Evolutionary conservation across 1,140 invertebrate species (phyloP), one percentile per base, ranked within the genome.

Genomic region (Chrysomallon squamiferum): DNA sequence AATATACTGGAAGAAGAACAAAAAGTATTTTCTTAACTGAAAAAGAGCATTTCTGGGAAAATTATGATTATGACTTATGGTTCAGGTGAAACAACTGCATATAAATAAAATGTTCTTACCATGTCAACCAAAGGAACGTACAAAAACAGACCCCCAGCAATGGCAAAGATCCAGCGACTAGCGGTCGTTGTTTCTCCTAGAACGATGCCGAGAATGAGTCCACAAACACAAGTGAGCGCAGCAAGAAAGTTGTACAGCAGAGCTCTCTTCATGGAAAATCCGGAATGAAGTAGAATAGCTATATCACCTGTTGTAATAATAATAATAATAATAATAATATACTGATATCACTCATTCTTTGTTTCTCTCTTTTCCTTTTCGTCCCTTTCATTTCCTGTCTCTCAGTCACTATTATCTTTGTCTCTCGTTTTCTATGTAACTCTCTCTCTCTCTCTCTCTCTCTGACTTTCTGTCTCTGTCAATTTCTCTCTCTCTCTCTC

Each of bases 191-290:
- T 73, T 54, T 81, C 77, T 7, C 83, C 82, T 4, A 86, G 54
- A 5, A 84, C 9, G 29, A 88, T 82, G 2, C 91, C 90, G 25
- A 91, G 73, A 6, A 88, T 74, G 43, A 92, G 78, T 4, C 90
- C 91, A 7, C 90, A 20, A 68, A 89, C 90, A 71, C 89, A 90
- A 0, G 87, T 87, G 52, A 88, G 86, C 0, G 90, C 90, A 11
- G 89, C 89, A 7, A 92, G 81, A 67, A 91, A 90, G 80, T 92
- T 92, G 77, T 89, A 90, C 2, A 89, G 69, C 18, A 92, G 73
- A 2, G 91, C 90, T 75, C 90, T 88, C 62, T 87, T 86, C 68
- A 90, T 87, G 1, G 86, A 86, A 88, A 92, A 88, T 18, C 90
- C 91, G 56, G 90, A 86, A 75, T 88, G 88, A 5, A 92, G 79